Percentiles rank a stretch among this genome's conserved stretches.
These are phyloP conservation scores for Asteroscopus sphinx DNA, from an alignment of 2,888 invertebrate genomes.

Conservation along the genomic window DNA sequence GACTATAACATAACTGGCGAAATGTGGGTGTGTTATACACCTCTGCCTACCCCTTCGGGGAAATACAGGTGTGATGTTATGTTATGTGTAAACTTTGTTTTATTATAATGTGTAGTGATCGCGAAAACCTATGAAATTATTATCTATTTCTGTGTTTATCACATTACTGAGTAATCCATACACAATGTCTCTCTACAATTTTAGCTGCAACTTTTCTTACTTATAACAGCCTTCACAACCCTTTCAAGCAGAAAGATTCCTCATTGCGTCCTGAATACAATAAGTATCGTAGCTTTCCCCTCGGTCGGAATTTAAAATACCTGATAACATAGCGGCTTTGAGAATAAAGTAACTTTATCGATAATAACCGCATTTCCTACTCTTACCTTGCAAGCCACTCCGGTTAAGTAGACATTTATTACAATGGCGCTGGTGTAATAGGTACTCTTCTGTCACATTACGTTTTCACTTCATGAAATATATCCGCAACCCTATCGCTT, in stretches of 20 bases:
- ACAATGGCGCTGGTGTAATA: slow-evolving; percentile 47
- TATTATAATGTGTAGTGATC: no score
- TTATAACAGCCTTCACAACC: slow-evolving; percentile 22
- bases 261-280: slow-evolving; percentile 23
- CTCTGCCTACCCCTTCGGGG: no score
- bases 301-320: slow-evolving; percentile 48
- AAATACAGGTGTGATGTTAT: no score
- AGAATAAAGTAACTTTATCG: slow-evolving; percentile 48
- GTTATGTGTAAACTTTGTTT: no score
- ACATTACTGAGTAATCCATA: neutral
- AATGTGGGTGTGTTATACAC: no score
- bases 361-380: slow-evolving; percentile 52
- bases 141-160: no score
- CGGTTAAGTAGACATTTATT: slow-evolving; percentile 57
- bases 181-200: neutral
- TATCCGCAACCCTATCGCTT: slow-evolving; percentile 29
- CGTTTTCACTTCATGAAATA: slow-evolving; percentile 49
- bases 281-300: slow-evolving; percentile 26
- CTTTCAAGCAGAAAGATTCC: slow-evolving; percentile 39
- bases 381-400: slow-evolving; percentile 53
- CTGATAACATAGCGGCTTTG: slow-evolving; percentile 41
- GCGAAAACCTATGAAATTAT: no score
- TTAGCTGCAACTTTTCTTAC: slow-evolving; percentile 24
- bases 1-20: no score
- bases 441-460: slow-evolving; percentile 40